These are phyloP conservation scores for Entomobrya multifasciata DNA, from an alignment of 2,888 invertebrate species.

Conservation along the genomic window DNA sequence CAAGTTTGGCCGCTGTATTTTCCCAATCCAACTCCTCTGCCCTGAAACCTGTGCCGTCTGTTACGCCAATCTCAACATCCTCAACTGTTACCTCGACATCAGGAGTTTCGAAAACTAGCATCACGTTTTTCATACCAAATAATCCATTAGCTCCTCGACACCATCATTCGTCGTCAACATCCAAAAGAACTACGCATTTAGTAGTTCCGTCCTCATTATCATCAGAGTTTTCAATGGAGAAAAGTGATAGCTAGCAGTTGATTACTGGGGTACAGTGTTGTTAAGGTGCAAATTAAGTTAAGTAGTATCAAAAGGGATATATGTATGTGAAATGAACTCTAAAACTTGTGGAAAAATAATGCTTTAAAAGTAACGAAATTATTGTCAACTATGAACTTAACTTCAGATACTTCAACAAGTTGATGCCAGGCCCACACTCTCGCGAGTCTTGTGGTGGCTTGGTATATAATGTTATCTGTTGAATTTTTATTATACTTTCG, in stretches of 20 bases:
- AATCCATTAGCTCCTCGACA: constrained; percentile 49
- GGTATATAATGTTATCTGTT: no score
- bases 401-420: background rate
- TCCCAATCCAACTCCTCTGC: background rate
- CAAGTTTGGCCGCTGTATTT: background rate
- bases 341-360: background rate
- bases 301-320: no score
- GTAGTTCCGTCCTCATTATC: background rate
- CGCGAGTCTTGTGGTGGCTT: no score
- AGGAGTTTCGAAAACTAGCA: constrained; percentile 29
- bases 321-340: no score
- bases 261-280: background rate
- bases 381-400: no score
- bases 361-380: background rate
- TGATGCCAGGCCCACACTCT: no score
- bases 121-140: constrained; percentile 36
- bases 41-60: background rate
- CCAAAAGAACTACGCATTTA: background rate
- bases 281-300: background rate
- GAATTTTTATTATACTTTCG: no score
- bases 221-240: background rate
- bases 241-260: constrained; percentile 31
- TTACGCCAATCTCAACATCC: background rate
- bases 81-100: background rate
- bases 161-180: background rate